Evolutionary conservation across 2,888 invertebrate species (phyloP).

Genomic region (Oscheius sp.): DNA sequence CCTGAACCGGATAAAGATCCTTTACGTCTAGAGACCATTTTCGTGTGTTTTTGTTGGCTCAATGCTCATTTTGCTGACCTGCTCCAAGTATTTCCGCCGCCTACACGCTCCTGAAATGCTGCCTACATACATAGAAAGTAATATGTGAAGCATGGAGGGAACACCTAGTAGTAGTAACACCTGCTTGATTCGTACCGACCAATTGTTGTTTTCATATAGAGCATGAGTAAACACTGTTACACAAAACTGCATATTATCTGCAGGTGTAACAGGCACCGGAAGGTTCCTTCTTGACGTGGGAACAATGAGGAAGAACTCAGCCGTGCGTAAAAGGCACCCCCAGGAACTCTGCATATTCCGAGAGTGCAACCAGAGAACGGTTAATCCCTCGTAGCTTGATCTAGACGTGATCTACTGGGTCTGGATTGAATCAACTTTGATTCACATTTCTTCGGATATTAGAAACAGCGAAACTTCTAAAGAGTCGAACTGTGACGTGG

Average conservation of each 20-base stretch:
- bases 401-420: no score
- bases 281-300: neutral
- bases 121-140: neutral
- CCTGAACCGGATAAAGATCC: neutral
- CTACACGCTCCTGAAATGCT: slow-evolving; percentile 14
- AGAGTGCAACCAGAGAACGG: no score
- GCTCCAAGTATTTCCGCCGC: slow-evolving; percentile 13
- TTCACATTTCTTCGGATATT: no score
- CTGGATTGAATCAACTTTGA: no score
- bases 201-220: slow-evolving; percentile 26
- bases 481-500: no score
- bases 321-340: neutral
- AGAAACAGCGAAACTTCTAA: no score
- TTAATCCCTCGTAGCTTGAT: no score
- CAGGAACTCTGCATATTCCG: no score
- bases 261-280: slow-evolving; percentile 17
- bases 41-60: neutral
- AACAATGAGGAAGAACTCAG: neutral
- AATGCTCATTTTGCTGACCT: neutral
- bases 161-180: slow-evolving; percentile 9
- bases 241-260: slow-evolving; percentile 22
- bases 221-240: slow-evolving; percentile 28
- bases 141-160: neutral
- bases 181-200: slow-evolving; percentile 15
- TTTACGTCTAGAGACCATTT: neutral